Conservation (phyloP, 2,888 invertebrate species). For the Ochropleura plecta region DNA sequence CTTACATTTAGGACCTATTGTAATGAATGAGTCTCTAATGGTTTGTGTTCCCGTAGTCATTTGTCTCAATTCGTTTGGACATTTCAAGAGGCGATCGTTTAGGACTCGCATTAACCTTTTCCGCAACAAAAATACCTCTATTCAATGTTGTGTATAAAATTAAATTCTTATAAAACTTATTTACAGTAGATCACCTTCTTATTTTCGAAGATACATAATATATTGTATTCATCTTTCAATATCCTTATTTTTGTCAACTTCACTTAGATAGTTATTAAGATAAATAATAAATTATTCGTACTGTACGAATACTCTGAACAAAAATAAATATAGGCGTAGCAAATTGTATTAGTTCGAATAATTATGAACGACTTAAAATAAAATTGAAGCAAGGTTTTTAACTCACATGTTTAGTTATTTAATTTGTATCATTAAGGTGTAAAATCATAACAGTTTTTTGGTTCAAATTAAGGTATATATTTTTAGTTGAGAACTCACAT, state of each 20-base stretch:
- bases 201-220: not conserved
- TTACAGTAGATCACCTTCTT: not conserved
- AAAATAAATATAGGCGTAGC: conserved; percentile 12
- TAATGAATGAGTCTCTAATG: conserved; percentile 37
- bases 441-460: not conserved
- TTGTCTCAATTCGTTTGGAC: conserved; percentile 46
- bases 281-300: conserved; percentile 9
- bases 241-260: conserved; percentile 14
- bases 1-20: conserved; percentile 18
- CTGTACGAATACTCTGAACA: conserved; percentile 16
- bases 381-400: conserved; percentile 24
- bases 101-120: conserved; percentile 18
- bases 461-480: not conserved
- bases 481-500: not conserved
- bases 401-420: conserved; percentile 23
- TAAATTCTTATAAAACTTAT: not conserved
- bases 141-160: not conserved
- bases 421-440: conserved; percentile 35
- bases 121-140: not conserved
- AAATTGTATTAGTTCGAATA: conserved; percentile 13
- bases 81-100: conserved; percentile 19
- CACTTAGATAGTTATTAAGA: conserved; percentile 19
- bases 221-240: conserved; percentile 13
- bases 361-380: conserved; percentile 14
- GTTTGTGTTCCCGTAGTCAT: conserved; percentile 27